These are phyloP conservation scores for Scomberomorus guttatus DNA, from an alignment of 2,797 vertebrate genomes.

Conservation along the genomic window DNA sequence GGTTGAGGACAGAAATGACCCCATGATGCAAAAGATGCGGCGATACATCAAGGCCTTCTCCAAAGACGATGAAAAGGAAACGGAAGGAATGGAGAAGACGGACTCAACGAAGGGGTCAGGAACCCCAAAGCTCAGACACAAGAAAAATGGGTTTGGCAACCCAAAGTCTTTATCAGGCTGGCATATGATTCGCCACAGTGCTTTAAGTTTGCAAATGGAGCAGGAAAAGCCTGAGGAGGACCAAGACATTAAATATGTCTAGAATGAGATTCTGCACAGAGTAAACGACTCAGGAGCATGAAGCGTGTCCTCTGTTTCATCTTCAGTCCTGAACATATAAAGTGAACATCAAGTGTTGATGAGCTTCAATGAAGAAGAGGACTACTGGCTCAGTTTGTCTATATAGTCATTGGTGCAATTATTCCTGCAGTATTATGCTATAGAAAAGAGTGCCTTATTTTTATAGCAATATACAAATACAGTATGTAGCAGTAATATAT, in stretches of 20 bases:
- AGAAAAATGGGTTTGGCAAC: conserved; percentile 33
- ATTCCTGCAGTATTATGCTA: conserved; percentile 76
- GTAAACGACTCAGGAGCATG: background rate
- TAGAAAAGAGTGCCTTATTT: conserved; percentile 68
- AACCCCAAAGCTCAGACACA: conserved; percentile 38
- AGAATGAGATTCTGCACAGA: background rate
- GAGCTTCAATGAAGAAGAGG: conserved; percentile 10
- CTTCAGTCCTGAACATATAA: conserved; percentile 4
- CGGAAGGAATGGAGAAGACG: conserved; percentile 60
- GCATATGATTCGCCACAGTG: conserved; percentile 82
- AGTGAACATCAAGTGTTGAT: background rate
- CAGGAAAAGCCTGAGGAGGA: conserved; percentile 63
- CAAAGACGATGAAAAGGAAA: conserved; percentile 67
- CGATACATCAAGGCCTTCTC: conserved; percentile 81
- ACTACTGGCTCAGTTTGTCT: conserved; percentile 22
- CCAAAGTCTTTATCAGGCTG: conserved; percentile 69
- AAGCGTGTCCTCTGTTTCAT: background rate
- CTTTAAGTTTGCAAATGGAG: conserved; percentile 77
- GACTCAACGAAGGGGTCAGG: conserved; percentile 40
- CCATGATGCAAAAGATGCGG: conserved; percentile 81
- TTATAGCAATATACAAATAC: conserved; percentile 51
- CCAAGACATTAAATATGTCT: conserved; percentile 75
- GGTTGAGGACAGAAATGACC: conserved; percentile 84
- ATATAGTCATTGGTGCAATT: conserved; percentile 67
- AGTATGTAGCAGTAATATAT: conserved; percentile 52